Percentiles rank a stretch among this genome's conserved stretches.
Conservation (phyloP, 2,113 vertebrate genomes). For the Corvus hawaiiensis region DNA sequence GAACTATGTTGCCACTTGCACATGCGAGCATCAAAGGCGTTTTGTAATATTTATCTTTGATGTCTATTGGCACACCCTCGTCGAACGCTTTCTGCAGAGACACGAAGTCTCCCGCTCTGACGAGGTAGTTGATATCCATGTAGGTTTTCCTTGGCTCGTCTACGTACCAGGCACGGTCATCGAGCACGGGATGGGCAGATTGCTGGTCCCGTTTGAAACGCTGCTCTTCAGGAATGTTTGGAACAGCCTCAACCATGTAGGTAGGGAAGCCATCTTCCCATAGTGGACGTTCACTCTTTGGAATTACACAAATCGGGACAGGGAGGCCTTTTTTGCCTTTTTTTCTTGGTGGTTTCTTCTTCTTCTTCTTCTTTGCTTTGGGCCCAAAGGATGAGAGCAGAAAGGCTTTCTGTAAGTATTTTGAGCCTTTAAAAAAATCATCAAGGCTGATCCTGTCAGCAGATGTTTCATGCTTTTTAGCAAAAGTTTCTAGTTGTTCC, state of each 20-base stretch:
- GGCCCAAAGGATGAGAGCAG: constrained; percentile 76
- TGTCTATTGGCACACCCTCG: constrained; percentile 81
- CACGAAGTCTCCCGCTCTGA: constrained; percentile 79
- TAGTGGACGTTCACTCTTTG: neutral
- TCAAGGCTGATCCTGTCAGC: constrained; percentile 65
- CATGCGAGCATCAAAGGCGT: constrained; percentile 91
- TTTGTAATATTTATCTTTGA: constrained; percentile 86
- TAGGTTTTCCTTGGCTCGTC: constrained; percentile 75
- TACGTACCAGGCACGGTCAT: constrained; percentile 88
- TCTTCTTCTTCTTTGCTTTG: constrained; percentile 67
- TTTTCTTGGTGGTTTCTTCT: constrained; percentile 64
- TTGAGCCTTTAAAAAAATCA: constrained; percentile 88
- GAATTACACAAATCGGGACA: constrained; percentile 80
- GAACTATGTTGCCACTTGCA: constrained; percentile 76
- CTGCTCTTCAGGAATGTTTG: constrained; percentile 59
- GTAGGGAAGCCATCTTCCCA: constrained; percentile 79
- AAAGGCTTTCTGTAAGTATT: constrained; percentile 79
- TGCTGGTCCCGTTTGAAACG: constrained; percentile 72
- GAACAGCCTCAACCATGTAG: constrained; percentile 82
- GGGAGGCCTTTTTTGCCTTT: constrained; percentile 70
- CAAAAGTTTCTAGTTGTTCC: constrained; percentile 62
- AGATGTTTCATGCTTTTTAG: constrained; percentile 68
- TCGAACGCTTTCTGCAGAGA: constrained; percentile 85
- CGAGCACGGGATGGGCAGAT: constrained; percentile 80
- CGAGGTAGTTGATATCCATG: constrained; percentile 80